Conservation (phyloP, 2,888 invertebrate genomes). For the Drosophila incognita region DNA sequence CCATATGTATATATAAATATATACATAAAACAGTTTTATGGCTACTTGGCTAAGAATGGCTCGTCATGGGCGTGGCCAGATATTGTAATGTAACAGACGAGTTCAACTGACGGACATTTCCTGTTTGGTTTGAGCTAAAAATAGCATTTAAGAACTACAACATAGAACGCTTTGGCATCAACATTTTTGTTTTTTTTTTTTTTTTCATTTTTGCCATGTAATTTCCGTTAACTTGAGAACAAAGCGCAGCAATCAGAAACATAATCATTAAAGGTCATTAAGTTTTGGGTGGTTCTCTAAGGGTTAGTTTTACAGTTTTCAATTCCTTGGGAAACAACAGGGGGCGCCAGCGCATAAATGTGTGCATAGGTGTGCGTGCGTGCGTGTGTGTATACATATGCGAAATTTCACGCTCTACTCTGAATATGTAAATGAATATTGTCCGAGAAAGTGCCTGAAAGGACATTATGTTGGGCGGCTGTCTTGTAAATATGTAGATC, state of each 20-base stretch:
- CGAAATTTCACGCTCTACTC: slow-evolving; percentile 43
- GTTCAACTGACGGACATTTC: slow-evolving; percentile 25
- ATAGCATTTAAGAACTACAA: slow-evolving; percentile 21
- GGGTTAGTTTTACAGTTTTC: slow-evolving; percentile 48
- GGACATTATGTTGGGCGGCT: slow-evolving; percentile 36
- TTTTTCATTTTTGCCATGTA: slow-evolving; percentile 39
- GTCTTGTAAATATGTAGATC: slow-evolving; percentile 54
- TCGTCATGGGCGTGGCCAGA: slow-evolving; percentile 34
- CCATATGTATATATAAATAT: neutral
- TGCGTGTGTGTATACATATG: neutral
- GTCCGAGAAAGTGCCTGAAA: slow-evolving; percentile 40
- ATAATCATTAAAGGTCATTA: slow-evolving; percentile 70
- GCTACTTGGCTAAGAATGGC: slow-evolving; percentile 21
- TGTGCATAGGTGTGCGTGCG: neutral
- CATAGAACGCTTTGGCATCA: slow-evolving; percentile 7
- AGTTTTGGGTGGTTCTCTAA: slow-evolving; percentile 25
- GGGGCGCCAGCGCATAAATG: slow-evolving; percentile 7
- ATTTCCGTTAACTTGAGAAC: slow-evolving; percentile 45
- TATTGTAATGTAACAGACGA: slow-evolving; percentile 18
- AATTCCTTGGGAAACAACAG: slow-evolving; percentile 41
- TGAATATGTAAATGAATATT: slow-evolving; percentile 52
- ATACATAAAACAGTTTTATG: slow-evolving; percentile 56
- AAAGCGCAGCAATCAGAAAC: slow-evolving; percentile 40
- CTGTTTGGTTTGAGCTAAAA: slow-evolving; percentile 22
- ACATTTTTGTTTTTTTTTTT: neutral